A percentile compares a stretch with the other conserved stretches of the same genome.
Evolutionary conservation across 64 coral and sea anemone genomes (phyloP).

Genomic region (Anthopleura sola): DNA sequence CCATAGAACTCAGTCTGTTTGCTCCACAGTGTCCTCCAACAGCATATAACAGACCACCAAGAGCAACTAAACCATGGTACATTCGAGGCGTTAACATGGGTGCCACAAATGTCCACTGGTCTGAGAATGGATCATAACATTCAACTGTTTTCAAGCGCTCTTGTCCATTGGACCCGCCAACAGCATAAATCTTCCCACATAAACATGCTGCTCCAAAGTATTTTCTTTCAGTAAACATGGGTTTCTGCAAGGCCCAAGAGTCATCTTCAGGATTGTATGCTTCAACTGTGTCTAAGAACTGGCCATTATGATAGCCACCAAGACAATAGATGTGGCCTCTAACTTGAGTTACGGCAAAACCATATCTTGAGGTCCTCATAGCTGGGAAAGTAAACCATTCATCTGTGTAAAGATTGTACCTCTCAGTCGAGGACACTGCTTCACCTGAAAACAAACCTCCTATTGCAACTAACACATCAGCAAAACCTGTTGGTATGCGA

Average conservation of each 20-base stretch:
- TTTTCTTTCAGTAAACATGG: constrained; percentile 81
- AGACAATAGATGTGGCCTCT: constrained; percentile 88
- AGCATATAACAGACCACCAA: constrained; percentile 91
- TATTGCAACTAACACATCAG: constrained; percentile 69
- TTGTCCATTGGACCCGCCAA: constrained; percentile 77
- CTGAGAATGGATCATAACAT: constrained; percentile 76
- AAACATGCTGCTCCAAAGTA: constrained; percentile 88
- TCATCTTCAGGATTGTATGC: constrained; percentile 76
- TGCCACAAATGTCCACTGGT: constrained; percentile 56
- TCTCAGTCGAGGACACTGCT: constrained; percentile 75
- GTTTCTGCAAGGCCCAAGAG: constrained; percentile 42
- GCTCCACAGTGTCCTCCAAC: constrained; percentile 88
- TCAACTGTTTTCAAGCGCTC: constrained; percentile 72
- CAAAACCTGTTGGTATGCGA: constrained; percentile 83
- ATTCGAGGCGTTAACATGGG: constrained; percentile 81
- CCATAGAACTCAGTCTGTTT: constrained; percentile 66
- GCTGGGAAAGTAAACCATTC: constrained; percentile 58
- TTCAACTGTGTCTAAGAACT: constrained; percentile 73
- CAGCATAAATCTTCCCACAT: constrained; percentile 76
- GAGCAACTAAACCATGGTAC: constrained; percentile 73
- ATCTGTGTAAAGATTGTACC: constrained; percentile 91
- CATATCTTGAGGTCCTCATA: constrained; percentile 78
- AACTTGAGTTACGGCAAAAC: constrained; percentile 71
- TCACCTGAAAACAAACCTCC: constrained; percentile 80
- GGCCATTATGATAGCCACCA: constrained; percentile 83